phyloP scores from a whole-genome alignment of 2,888 invertebrate genomes.

The Scrobipalpa atriplicella region DNA sequence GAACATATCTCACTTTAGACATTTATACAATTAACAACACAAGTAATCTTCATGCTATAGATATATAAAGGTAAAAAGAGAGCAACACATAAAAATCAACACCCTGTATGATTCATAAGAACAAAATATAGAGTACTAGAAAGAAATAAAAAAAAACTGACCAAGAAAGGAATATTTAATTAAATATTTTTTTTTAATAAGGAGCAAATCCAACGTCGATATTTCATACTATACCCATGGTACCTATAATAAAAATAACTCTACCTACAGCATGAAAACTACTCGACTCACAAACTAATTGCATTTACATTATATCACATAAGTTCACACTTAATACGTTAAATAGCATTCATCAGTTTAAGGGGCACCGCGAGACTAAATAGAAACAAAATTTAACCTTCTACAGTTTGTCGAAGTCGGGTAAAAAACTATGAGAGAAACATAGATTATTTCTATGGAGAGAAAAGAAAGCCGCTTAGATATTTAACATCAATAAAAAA shows the following conservation, averaged over 20 bases:
- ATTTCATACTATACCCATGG: too few species aligned
- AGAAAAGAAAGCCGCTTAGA: slow-evolving; percentile 52
- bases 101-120: not conserved
- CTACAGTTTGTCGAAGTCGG: not conserved
- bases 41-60: slow-evolving; percentile 57
- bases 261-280: slow-evolving; percentile 17
- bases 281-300: slow-evolving; percentile 60
- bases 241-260: too few species aligned
- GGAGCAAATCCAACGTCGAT: not conserved
- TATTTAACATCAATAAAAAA: slow-evolving; percentile 41
- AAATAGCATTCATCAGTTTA: slow-evolving; percentile 52
- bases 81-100: not conserved
- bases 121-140: not conserved
- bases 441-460: too few species aligned
- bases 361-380: slow-evolving; percentile 56
- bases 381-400: not conserved
- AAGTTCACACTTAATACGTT: slow-evolving; percentile 57
- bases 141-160: not conserved
- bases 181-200: too few species aligned
- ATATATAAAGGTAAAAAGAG: not conserved
- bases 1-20: slow-evolving; percentile 67
- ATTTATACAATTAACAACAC: slow-evolving; percentile 44
- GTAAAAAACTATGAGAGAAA: slow-evolving; percentile 37
- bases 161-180: not conserved
- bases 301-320: slow-evolving; percentile 71